Evolutionary conservation across 2,888 invertebrate species (phyloP), one percentile per base, ranked within the genome.

Genomic region (Tetragonisca angustula): DNA sequence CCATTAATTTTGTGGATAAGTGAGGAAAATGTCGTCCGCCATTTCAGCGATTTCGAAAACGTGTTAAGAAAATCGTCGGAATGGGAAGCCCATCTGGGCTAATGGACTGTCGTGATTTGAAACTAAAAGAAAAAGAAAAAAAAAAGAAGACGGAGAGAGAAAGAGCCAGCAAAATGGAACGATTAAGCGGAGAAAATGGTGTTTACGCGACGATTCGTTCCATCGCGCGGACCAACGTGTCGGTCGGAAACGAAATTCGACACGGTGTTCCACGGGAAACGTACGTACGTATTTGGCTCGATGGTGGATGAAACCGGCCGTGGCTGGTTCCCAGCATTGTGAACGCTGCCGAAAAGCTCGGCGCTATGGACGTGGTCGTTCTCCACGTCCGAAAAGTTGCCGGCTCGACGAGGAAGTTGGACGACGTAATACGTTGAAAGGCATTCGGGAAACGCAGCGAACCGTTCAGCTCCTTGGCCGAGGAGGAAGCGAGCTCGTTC

Each of bases 391-490:
- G 27, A 21, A 21, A 27, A 49, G 49, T n/a, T 19, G 21, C 32
- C 32, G 11, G 32, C 21, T 69, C 69, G 54, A 59, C 59, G 36
- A 43, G 43, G 19, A 71, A 43, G 59, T 71, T 24, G 54, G 32
- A 59, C 24, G 43, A 59, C 56, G 36, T 71, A 71, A 36, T 43
- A 24, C 43, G 59, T 2, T 71, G 59, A 49, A 71, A 71, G 27
- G 36, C 21, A 61, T 61, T 72, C 21, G 61, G 61, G 64, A 64
- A 64, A 74, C 19, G 50, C 52, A 64, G 64, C 64, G 52, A 74
- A 74, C 52, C 64, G 36, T 74, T 64, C n/a, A 36, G 17, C 21
- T 74, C 13, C 43, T 52, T 56, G 32, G 43, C 24, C 2, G 71
- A 50, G 78, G 21, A 13, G 32, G 32, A 32, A 32, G 32, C 32